Base-by-base conservation (phyloP, 2,888 invertebrate genomes). In the Drosophila demipolita region DNA sequence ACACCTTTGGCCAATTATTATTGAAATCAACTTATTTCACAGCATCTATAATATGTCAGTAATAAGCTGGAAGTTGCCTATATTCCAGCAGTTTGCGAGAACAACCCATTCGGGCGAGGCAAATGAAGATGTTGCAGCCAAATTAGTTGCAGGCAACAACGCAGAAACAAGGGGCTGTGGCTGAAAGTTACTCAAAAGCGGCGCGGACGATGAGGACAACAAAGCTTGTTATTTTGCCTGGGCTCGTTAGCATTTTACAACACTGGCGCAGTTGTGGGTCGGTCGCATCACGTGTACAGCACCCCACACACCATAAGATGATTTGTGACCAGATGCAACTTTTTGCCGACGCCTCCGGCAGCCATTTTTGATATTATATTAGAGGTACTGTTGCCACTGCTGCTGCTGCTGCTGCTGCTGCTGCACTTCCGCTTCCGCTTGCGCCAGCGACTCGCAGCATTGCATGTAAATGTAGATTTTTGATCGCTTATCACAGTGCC, bases 351-450 rank as follows among this genome's bases (percentile, higher is more conserved):
- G 85, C 85, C 87, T 68, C 81, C 83, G 82, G 83, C 83, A 89
- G 87, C 84, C 87, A 87, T 87, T 89, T 89, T 89, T 87, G 87
- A 87, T 84, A 87, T 89, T 89, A 87, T 89, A 89, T 87, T 83
- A 74, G 81, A 62, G 83, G 73, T 77, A 72, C 64, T 57, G 68
- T 59, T 65, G 80, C 65, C n/a, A 20, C 36, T 62, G 69, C 73
- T 66, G 73, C 66, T 72, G 52, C 73, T 66, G 70, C 36, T 62
- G 69, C 73, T 66, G 73, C 66, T 72, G 52, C 73, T 66, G 70
- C 67, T 82, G 85, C 85, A 87, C 89, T 82, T 87, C 87, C 87
- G 89, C 58, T 87, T 87, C 87, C 87, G 87, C 65, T 82, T 66
- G 55, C 64, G 77, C 73, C 64, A 59, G 68, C 82, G 57, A 75